Base-by-base conservation (phyloP, 2,888 invertebrate genomes). In the Lagria hirta region DNA sequence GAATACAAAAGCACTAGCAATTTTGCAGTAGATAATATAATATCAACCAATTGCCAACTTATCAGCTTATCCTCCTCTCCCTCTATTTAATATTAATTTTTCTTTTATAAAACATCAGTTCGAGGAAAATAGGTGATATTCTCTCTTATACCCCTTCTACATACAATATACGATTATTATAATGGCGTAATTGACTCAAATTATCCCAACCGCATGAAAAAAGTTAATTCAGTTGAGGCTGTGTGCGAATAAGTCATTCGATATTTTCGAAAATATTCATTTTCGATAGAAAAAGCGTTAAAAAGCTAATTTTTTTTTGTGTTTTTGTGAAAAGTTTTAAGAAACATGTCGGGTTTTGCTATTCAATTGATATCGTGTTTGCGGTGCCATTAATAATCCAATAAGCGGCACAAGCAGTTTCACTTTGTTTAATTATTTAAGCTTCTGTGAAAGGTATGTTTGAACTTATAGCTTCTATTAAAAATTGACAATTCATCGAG, bases 111-210 rank as follows among this genome's bases (percentile, higher is more conserved):
- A 23, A 23, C 17, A 41, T 27, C 28, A 35, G 28, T 49, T 52
- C 43, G 41, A 26, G 42, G 52, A 51, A 55, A 51, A 53, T 49
- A 34, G 45, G 43, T 48, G 49, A 49, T 40, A 37, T 34, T 44
- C 33, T 40, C 33, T 30, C 28, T 16, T 20, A 47, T 57, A 55
- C 55, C 62, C 59, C 57, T 60, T 58, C 57, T 60, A 57, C 60
- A 52, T 56, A 58, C 58, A 60, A 61, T 61, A 61, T 61, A 61
- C 62, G 62, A 62, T 61, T 64, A 65, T 65, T 65, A 64, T 65
- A 67, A 67, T 65, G 57, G 57, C 62, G 64, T 67, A 67, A 67
- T 67, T 65, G 63, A 58, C 55, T 62, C 55, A 64, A 65, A 66
- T 67, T 67, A 65, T 62, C 65, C 60, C 60, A 61, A 65, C 64